These are phyloP conservation scores for Gymnogyps californianus DNA, from an alignment of 2,113 vertebrate species.

Conservation along the genomic window DNA sequence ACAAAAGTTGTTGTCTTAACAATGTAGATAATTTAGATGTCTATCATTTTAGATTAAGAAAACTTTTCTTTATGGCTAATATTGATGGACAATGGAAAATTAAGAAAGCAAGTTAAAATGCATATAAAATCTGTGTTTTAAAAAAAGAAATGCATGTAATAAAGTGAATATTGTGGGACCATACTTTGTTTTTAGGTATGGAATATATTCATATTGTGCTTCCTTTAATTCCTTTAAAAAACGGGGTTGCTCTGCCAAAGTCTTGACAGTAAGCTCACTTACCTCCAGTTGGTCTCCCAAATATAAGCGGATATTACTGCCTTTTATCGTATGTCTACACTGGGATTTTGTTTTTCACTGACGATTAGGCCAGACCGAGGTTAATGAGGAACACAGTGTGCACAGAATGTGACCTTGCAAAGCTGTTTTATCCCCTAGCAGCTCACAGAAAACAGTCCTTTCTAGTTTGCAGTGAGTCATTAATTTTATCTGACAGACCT, in stretches of 20 bases:
- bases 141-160: neutral
- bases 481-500: conserved; percentile 70
- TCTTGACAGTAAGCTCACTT: neutral
- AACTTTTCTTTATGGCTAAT: neutral
- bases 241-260: neutral
- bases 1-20: neutral
- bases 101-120: neutral
- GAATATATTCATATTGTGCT: neutral
- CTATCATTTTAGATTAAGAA: neutral
- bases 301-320: neutral
- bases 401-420: conserved; percentile 49
- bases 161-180: neutral
- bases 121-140: neutral
- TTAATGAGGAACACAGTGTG: conserved; percentile 40
- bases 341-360: conserved; percentile 22
- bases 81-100: neutral
- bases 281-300: neutral
- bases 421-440: conserved; percentile 27
- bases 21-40: neutral
- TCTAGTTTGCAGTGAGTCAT: conserved; percentile 53
- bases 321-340: neutral
- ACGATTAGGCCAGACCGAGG: conserved; percentile 9
- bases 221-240: neutral
- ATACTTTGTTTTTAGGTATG: neutral
- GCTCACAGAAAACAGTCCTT: conserved; percentile 42